Evolutionary conservation across 2,113 vertebrate species (phyloP).

Genomic region (Astatotilapia flaviijosephi): DNA sequence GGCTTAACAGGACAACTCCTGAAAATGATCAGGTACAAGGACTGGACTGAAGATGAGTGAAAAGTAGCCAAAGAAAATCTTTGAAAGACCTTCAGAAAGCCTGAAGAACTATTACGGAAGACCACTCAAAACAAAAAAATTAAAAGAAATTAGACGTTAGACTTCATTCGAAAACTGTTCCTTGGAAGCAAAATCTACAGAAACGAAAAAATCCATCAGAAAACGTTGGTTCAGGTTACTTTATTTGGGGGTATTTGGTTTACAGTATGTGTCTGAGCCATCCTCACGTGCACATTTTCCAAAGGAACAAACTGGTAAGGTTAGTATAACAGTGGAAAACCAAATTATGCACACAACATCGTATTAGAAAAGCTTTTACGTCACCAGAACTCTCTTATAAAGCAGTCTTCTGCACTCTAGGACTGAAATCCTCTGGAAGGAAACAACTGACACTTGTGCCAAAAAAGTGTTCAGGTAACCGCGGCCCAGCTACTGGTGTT

Average conservation of each 20-base stretch:
- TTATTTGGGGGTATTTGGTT: fast-evolving
- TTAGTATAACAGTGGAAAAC: not conserved
- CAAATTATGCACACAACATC: not conserved
- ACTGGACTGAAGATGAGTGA: not conserved
- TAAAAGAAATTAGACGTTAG: not conserved
- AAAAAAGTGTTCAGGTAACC: not conserved
- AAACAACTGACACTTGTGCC: not conserved
- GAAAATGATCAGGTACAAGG: not conserved
- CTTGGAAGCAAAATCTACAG: not conserved
- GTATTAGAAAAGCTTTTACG: not conserved
- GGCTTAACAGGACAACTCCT: not conserved
- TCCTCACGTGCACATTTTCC: not conserved
- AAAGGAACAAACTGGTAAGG: not conserved
- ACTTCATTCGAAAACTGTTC: not conserved
- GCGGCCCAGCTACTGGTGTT: not conserved
- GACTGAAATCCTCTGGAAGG: not conserved
- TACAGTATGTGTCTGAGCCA: not conserved
- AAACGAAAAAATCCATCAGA: not conserved
- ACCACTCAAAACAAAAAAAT: not conserved
- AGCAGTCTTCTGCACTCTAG: not conserved
- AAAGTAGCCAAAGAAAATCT: not conserved
- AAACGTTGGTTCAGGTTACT: fast-evolving
- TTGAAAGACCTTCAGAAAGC: fast-evolving
- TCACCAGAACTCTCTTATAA: not conserved
- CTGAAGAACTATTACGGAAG: not conserved